Conservation (phyloP, 2,113 vertebrate species). For the Hippocampus abdominalis region DNA sequence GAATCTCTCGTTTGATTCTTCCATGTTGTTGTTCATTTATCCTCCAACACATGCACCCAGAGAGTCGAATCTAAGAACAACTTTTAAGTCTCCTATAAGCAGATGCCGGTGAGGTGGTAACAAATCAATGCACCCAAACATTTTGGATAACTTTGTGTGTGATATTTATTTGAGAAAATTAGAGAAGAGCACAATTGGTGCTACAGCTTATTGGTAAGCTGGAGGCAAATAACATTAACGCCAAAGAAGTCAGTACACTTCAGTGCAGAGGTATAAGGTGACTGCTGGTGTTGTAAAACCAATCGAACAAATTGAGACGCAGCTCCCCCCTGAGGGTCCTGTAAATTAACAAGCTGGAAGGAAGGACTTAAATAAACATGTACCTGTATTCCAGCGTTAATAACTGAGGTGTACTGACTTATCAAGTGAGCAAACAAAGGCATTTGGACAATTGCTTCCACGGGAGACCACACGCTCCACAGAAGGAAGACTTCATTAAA, state of each 20-base stretch:
- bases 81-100: constrained; percentile 43
- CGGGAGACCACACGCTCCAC: not conserved
- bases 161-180: constrained; percentile 81
- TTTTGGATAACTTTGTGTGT: constrained; percentile 78
- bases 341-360: constrained; percentile 1
- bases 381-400: not conserved
- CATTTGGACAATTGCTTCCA: not conserved
- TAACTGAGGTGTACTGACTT: constrained; percentile 3
- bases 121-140: constrained; percentile 79
- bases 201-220: constrained; percentile 38
- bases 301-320: not conserved
- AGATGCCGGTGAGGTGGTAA: constrained; percentile 54
- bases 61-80: constrained; percentile 20
- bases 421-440: not conserved
- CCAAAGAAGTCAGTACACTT: constrained; percentile 70
- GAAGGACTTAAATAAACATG: not conserved
- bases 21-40: constrained; percentile 55
- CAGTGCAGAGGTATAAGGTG: constrained; percentile 50
- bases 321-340: not conserved
- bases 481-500: not conserved
- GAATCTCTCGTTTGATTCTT: constrained; percentile 34
- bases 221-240: constrained; percentile 55
- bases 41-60: constrained; percentile 29
- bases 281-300: constrained; percentile 61
- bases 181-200: constrained; percentile 61